Evolutionary conservation across 1,140 invertebrate species (phyloP), one percentile per base, ranked within the genome.

Genomic region (Hyposmocoma kahamanoa): DNA sequence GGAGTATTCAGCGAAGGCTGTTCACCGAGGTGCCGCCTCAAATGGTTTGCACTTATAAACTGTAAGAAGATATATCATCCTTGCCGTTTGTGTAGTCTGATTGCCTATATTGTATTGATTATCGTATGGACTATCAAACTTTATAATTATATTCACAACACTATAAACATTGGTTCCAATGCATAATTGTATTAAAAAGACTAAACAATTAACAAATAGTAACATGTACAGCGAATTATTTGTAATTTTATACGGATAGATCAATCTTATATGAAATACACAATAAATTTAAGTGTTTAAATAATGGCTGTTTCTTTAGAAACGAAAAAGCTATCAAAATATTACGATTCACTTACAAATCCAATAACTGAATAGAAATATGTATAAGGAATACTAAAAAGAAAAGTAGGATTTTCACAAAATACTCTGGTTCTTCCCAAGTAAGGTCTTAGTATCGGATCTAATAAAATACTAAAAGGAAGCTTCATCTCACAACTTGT

Each of bases 331-430:
- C 24, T 34, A 41, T 6, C 3, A 41, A 10, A 21, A 19, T 20
- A 13, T 19, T n/a, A 21, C 8, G 5, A 4, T 19, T 4, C 15
- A 47, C 61, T 62, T 62, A 80, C 76, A 58, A 80, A 61, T 36
- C 76, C 76, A 42, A 77, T 45, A 18, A 55, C 47, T 42, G 65
- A 70, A 50, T 72, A 80, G 10, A 72, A 56, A 49, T 67, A 73
- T 2, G 63, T 72, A 39, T 77, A 77, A 8, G 50, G 49, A 17
- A 65, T 28, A 28, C 72, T 71, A 28, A 62, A 45, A 32, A 44
- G 19, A 56, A 80, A 80, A n/a, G 58, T 57, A 1, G 67, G 50
- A 50, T 69, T 54, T 42, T 62, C 56, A 30, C 76, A 80, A 59
- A 74, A 74, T 17, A 53, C 8, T 22, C 59, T 66, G 0, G 67